Evolutionary conservation across 2,888 invertebrate genomes (phyloP).

Genomic region (Anthophora plumipes): DNA sequence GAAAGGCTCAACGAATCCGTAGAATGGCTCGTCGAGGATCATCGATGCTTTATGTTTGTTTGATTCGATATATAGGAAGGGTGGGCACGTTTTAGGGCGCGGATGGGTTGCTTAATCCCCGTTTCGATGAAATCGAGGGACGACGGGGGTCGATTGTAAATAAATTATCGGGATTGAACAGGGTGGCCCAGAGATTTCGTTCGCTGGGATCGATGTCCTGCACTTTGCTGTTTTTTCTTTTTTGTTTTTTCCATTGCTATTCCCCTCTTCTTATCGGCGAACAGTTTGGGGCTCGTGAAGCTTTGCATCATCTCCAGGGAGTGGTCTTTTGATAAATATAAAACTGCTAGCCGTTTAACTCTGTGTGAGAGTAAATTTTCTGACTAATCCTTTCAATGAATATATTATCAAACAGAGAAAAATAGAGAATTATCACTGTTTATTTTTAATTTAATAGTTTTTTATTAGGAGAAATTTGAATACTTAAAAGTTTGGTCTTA

Average conservation of each 20-base stretch:
- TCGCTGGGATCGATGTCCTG: conserved; percentile 25
- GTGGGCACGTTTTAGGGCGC: conserved; percentile 29
- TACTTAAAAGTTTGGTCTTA: no score
- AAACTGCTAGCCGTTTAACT: not conserved
- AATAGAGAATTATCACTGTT: no score
- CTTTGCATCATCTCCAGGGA: not conserved
- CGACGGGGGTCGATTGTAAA: conserved; percentile 42
- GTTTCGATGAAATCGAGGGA: conserved; percentile 40
- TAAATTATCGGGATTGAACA: conserved; percentile 54
- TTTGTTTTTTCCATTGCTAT: not conserved
- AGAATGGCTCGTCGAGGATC: conserved; percentile 38
- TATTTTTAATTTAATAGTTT: no score
- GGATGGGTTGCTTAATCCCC: conserved; percentile 50
- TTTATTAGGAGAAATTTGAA: no score
- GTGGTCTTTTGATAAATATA: not conserved
- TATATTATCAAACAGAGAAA: no score
- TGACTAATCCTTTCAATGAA: no score
- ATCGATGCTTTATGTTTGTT: conserved; percentile 52
- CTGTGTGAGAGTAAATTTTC: not conserved
- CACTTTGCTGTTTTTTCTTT: not conserved
- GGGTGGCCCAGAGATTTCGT: conserved; percentile 20
- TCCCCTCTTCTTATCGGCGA: not conserved
- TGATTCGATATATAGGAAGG: conserved; percentile 36
- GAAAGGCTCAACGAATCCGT: conserved; percentile 26
- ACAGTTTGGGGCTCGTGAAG: not conserved